Base-by-base conservation (phyloP, 2,113 vertebrate species). In the Megatriorchis doriae region DNA sequence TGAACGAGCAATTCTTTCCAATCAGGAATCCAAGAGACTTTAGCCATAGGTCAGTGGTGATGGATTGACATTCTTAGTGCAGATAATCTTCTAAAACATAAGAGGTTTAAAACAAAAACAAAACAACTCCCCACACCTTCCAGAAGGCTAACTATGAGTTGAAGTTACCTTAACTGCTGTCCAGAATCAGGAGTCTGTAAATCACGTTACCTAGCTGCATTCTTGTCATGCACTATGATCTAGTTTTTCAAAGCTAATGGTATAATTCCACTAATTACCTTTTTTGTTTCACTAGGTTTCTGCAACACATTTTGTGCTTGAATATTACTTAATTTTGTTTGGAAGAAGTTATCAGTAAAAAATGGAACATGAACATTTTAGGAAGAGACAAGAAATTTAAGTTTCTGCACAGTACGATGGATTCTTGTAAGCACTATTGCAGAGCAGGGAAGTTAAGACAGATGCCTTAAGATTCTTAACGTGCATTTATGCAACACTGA, bases 381-480 rank as follows among this genome's bases (percentile, higher is more conserved):
- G 90, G 95, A 98, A 98, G 97, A 97, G 94, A 83, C 86, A 97
- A 97, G 66, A 96, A 96, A 96, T 87, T 92, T 87, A 95, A 96
- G 86, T 94, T 93, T 98, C 94, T 96, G 90, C 96, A 88, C 94
- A 93, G 96, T 96, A 95, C 40, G 59, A 50, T 87, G 96, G 97
- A 96, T 86, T 94, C 90, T 96, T 96, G 93, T 97, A 96, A 96
- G 97, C 95, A 90, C 92, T 96, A 86, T 95, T 95, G 83, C 96
- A 95, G 92, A 97, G 94, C 93, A 94, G 97, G 97, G 95, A 97
- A 93, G 93, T 97, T 96, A 96, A 96, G 96, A 97, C 95, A 95
- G 97, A 97, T 98, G 98, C 98, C 98, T 98, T 98, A 98, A 97
- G 96, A 97, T 97, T 94, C 97, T 96, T 93, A 81, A 96, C 81